Percentiles rank a stretch among this genome's conserved stretches.
These are phyloP conservation scores for Phytoseiulus persimilis DNA, from an alignment of 2,888 invertebrate genomes.

Conservation along the genomic window DNA sequence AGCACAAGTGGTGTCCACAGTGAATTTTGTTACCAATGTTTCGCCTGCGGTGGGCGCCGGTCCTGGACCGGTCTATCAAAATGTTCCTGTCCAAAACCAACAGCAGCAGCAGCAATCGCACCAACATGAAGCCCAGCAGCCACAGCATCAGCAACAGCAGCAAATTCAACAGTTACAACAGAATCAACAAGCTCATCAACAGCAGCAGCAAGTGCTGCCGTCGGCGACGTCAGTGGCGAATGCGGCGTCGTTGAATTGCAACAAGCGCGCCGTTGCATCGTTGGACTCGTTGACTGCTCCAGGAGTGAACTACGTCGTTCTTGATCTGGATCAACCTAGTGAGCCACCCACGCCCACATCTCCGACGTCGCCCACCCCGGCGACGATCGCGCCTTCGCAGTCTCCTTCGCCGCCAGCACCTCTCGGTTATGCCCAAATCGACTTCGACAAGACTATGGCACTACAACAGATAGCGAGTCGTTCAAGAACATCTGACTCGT, in stretches of 20 bases:
- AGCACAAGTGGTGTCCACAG: slow-evolving; percentile 42
- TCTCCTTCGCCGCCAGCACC: slow-evolving; percentile 43
- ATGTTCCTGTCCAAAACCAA: slow-evolving; percentile 18
- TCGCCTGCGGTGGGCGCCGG: slow-evolving; percentile 36
- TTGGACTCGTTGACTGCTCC: slow-evolving; percentile 20
- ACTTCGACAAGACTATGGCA: slow-evolving; percentile 85
- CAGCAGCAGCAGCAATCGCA: slow-evolving; percentile 39
- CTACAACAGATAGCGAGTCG: slow-evolving; percentile 50
- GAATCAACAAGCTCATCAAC: slow-evolving; percentile 40
- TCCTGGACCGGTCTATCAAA: neutral
- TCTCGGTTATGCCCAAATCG: slow-evolving; percentile 75
- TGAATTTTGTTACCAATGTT: slow-evolving; percentile 39
- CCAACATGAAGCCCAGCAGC: slow-evolving; percentile 16
- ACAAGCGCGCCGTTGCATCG: slow-evolving; percentile 17
- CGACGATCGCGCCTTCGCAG: slow-evolving; percentile 45
- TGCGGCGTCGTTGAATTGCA: slow-evolving; percentile 40
- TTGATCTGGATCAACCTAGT: slow-evolving; percentile 60
- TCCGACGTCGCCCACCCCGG: slow-evolving; percentile 46
- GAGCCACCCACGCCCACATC: slow-evolving; percentile 45
- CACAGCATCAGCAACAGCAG: neutral
- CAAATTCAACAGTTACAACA: neutral
- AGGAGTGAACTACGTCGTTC: slow-evolving; percentile 65
- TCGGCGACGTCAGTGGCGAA: slow-evolving; percentile 40
- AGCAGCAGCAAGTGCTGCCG: neutral
- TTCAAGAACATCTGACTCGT: neutral